Evolutionary conservation across 2,113 vertebrate genomes (phyloP).

Genomic region (Chascanopsetta lugubris): DNA sequence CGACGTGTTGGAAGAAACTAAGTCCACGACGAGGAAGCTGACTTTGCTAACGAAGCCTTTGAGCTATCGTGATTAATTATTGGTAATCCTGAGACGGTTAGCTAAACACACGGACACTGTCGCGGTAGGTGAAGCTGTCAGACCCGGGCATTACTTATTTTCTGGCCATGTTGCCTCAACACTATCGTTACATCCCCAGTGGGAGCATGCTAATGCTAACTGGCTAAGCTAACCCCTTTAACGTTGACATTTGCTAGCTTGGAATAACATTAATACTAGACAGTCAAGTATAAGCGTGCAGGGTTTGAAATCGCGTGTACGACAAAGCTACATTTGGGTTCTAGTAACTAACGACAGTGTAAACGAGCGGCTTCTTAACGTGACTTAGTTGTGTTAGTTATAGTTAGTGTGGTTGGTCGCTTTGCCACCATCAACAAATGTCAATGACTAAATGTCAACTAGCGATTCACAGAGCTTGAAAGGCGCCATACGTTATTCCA

Average conservation of each 20-base stretch:
- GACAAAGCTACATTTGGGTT: not conserved
- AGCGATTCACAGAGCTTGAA: not conserved
- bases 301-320: not conserved
- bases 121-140: slow-evolving; percentile 10
- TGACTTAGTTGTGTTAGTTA: slow-evolving; percentile 68
- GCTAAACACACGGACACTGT: not conserved
- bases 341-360: not conserved
- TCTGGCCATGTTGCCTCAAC: slow-evolving; percentile 56
- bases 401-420: slow-evolving; percentile 62
- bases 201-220: slow-evolving; percentile 63
- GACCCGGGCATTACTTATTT: slow-evolving; percentile 8
- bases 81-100: not conserved
- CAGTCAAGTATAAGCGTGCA: not conserved
- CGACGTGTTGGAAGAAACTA: slow-evolving; percentile 15
- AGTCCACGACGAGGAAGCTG: slow-evolving; percentile 17
- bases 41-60: slow-evolving; percentile 23
- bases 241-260: slow-evolving; percentile 36
- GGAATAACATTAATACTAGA: not conserved
- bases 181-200: slow-evolving; percentile 30
- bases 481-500: not conserved
- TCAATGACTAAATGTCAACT: slow-evolving; percentile 34
- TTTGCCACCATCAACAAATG: slow-evolving; percentile 57
- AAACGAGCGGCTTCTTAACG: slow-evolving; percentile 9
- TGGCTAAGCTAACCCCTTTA: slow-evolving; percentile 60
- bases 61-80: not conserved